phyloP scores from a whole-genome alignment of 2,797 vertebrate genomes.

The Enteromius anoplus region DNA sequence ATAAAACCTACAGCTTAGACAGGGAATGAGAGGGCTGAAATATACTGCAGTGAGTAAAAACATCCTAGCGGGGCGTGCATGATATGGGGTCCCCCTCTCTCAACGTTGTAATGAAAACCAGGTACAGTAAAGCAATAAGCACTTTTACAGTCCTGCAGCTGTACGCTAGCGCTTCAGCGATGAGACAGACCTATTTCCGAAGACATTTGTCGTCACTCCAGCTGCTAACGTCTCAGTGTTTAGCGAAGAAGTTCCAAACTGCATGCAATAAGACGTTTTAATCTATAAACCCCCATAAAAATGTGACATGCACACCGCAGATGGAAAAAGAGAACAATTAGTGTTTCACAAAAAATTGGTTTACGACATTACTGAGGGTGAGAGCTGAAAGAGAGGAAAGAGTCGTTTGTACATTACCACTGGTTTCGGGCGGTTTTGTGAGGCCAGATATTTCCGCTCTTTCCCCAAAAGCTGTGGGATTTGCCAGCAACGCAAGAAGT shows the following conservation, averaged over 20 bases:
- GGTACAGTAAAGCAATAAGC: conserved; percentile 6
- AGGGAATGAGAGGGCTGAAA: conserved; percentile 61
- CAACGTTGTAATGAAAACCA: conserved; percentile 28
- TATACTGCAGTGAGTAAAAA: conserved; percentile 55
- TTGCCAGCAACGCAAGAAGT: conserved; percentile 58
- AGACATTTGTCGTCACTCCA: conserved; percentile 19
- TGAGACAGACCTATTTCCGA: background rate
- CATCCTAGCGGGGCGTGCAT: conserved; percentile 29
- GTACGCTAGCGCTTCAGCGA: conserved; percentile 6
- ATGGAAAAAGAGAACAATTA: conserved; percentile 18
- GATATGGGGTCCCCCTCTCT: conserved; percentile 27
- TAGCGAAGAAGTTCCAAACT: conserved; percentile 1
- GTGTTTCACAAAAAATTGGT: conserved; percentile 29
- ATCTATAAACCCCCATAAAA: conserved; percentile 12
- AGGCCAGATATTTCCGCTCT: conserved; percentile 65
- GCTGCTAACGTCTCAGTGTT: background rate
- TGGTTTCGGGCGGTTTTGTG: conserved; percentile 61
- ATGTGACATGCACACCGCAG: conserved; percentile 25
- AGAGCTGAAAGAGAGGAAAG: conserved; percentile 51
- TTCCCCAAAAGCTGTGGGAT: conserved; percentile 62
- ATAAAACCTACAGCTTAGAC: conserved; percentile 51
- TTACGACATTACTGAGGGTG: conserved; percentile 36
- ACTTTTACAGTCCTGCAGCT: conserved; percentile 17
- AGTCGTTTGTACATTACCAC: conserved; percentile 69
- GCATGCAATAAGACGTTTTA: conserved; percentile 29